These are phyloP conservation scores for Julus scandinavius DNA, from an alignment of 2,888 invertebrate genomes.

Conservation along the genomic window DNA sequence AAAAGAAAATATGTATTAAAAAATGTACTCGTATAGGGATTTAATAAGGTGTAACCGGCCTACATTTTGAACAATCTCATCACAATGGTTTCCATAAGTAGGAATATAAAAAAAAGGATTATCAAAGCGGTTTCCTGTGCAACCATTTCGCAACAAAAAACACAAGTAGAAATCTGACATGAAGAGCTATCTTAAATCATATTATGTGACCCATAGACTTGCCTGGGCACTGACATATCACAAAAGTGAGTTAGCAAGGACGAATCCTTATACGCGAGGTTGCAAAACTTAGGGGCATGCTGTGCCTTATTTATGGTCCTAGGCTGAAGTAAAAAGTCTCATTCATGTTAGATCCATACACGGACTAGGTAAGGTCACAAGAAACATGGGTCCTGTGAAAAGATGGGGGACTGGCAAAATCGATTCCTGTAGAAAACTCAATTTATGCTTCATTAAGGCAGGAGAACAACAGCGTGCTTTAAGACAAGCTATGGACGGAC, in stretches of 20 bases:
- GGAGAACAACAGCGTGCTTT: neutral
- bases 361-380: neutral
- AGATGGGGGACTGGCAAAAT: slow-evolving; percentile 28
- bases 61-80: too few species aligned
- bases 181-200: neutral
- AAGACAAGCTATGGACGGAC: neutral
- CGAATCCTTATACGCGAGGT: neutral
- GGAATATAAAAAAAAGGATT: too few species aligned
- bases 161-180: neutral
- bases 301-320: neutral
- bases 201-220: neutral
- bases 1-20: too few species aligned
- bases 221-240: neutral
- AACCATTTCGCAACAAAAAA: too few species aligned
- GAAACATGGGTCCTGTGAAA: slow-evolving; percentile 22
- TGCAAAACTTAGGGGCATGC: neutral
- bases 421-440: neutral
- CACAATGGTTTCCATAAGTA: too few species aligned
- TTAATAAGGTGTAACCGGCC: too few species aligned
- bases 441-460: neutral
- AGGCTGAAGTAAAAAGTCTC: neutral
- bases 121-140: too few species aligned
- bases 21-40: too few species aligned
- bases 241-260: neutral
- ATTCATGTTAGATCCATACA: neutral